Evolutionary conservation across 2,888 invertebrate species (phyloP), one percentile per base, ranked within the genome.

Genomic region (Rhopalosiphum nymphaeae): DNA sequence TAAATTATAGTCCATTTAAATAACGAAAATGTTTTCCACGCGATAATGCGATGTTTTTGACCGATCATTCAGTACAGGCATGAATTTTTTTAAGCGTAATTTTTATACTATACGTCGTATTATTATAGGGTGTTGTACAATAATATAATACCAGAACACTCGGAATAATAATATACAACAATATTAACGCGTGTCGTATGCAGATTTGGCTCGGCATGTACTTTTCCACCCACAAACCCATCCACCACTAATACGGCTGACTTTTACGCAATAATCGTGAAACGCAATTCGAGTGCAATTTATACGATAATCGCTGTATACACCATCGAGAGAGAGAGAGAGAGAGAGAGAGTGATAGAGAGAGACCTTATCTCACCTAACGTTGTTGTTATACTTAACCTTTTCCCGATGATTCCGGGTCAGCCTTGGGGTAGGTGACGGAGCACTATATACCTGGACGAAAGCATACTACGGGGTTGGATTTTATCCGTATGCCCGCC

Each of bases 321-420:
- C 78, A 36, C 36, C 78, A 36, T 7, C 2, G 78, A 21, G 36
- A 3, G 7, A 16, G 67, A 57, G 9, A 25, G 61, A 10, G 29
- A 11, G 29, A 61, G 10, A 26, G 26, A 26, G 57, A 57, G 57
- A 67, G 67, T 16, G 67, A 21, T 36, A 36, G 78, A 78, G 78
- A 78, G n/a, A 36, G 29, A n/a, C 86, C 49, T 86, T 46, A 86
- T 46, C 86, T 86, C 46, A 16, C 46, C 44, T n/a, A 5, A 49
- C 7, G 86, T 78, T 78, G 36, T 78, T 29, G 86, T 86, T 46
- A 46, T 29, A 46, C 86, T 86, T 46, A 44, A 88, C 89, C n/a
- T 49, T 88, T 53, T 53, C 87, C 36, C 87, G 53, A 88, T 49
- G 78, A 78, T 42, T 78, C 78, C 78, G 78, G 78, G 78, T 78